Conservation (phyloP, 2,797 vertebrate species). For the Scarus forsteni region DNA sequence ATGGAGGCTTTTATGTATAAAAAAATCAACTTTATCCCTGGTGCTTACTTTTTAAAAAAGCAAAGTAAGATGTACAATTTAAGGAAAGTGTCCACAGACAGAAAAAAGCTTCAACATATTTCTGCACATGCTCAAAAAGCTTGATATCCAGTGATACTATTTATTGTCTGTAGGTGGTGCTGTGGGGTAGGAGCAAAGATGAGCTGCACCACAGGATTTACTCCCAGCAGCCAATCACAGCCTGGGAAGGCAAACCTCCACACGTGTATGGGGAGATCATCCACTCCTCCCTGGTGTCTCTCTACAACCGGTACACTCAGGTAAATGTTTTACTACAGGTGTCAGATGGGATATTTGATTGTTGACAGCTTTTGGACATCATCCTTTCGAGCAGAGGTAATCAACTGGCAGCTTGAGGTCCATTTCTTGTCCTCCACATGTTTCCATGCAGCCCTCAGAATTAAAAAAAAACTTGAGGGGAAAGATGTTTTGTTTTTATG, state of each 20-base stretch:
- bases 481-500: too few relatives aligned
- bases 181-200: constrained; percentile 84
- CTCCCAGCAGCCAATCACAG: constrained; percentile 79
- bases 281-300: constrained; percentile 83
- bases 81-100: background rate
- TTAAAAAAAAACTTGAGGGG: too few relatives aligned
- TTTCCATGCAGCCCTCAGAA: too few relatives aligned
- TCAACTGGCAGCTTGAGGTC: background rate
- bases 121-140: background rate
- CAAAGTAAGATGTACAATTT: background rate
- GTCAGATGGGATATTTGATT: background rate
- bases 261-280: constrained; percentile 85
- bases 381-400: background rate
- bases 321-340: constrained; percentile 57
- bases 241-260: constrained; percentile 86
- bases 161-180: constrained; percentile 74
- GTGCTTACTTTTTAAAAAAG: background rate
- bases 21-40: background rate
- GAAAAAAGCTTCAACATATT: background rate
- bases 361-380: background rate
- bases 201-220: constrained; percentile 82
- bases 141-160: background rate
- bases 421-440: too few relatives aligned
- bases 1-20: background rate
- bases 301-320: constrained; percentile 80